Evolutionary conservation across 2,888 invertebrate genomes (phyloP).

Genomic region (Lasius fuliginosus): DNA sequence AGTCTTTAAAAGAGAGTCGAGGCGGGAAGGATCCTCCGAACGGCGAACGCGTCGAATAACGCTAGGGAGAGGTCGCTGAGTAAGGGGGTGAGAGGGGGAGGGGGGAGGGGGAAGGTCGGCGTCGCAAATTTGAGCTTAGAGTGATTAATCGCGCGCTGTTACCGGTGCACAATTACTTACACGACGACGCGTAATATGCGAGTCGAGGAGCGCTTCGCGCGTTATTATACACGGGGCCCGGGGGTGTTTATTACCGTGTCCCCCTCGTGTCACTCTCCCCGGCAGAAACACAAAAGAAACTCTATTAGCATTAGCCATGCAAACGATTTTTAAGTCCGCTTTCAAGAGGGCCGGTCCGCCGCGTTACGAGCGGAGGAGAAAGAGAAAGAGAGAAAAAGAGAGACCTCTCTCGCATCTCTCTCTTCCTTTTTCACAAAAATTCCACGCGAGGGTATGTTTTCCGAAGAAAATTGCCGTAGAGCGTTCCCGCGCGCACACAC

Average conservation of each 20-base stretch:
- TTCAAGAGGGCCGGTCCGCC: slow-evolving; percentile 36
- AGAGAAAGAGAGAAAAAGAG: slow-evolving; percentile 24
- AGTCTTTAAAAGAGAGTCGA: neutral
- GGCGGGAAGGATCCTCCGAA: neutral
- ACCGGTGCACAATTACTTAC: slow-evolving; percentile 52
- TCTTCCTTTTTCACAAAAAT: slow-evolving; percentile 25
- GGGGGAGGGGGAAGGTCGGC: slow-evolving; percentile 29
- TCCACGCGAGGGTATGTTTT: slow-evolving; percentile 37
- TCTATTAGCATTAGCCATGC: slow-evolving; percentile 59
- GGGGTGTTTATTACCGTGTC: slow-evolving; percentile 51
- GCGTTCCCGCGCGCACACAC: slow-evolving; percentile 28
- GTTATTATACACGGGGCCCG: slow-evolving; percentile 41
- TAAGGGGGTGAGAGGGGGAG: neutral
- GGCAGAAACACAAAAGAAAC: slow-evolving; percentile 58
- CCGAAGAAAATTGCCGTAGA: slow-evolving; percentile 56
- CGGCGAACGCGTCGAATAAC: neutral
- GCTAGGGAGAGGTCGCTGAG: neutral
- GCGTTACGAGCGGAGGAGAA: neutral
- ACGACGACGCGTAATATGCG: slow-evolving; percentile 57
- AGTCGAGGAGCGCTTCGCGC: slow-evolving; percentile 50
- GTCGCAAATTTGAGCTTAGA: slow-evolving; percentile 54
- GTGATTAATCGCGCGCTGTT: slow-evolving; percentile 53
- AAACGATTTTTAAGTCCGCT: slow-evolving; percentile 59
- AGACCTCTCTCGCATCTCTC: neutral
- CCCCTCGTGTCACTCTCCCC: slow-evolving; percentile 42